Evolutionary conservation across 2,797 vertebrate species (phyloP).

Genomic region (Yasuhikotakia modesta): DNA sequence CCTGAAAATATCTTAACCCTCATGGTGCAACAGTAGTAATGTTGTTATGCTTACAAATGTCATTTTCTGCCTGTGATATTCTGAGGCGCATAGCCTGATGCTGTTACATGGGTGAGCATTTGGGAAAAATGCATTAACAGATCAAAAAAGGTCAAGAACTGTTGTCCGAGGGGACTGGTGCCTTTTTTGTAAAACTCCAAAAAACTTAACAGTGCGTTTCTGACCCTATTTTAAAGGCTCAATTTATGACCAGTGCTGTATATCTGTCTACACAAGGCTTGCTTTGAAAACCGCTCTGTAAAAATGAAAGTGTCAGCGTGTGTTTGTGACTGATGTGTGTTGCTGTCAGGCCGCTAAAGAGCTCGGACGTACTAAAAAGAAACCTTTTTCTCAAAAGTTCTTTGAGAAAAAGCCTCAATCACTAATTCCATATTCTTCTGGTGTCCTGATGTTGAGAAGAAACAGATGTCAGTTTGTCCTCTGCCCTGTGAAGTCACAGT

Average conservation of each 20-base stretch:
- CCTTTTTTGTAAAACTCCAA: background rate
- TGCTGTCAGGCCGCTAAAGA: constrained; percentile 1
- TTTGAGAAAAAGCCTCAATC: constrained; percentile 25
- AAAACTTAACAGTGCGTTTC: background rate
- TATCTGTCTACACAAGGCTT: background rate
- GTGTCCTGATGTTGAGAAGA: constrained; percentile 28
- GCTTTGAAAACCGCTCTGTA: constrained; percentile 1
- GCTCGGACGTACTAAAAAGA: constrained; percentile 24
- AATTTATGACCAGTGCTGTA: background rate
- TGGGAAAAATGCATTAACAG: background rate
- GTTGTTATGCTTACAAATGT: no score
- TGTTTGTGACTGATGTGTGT: constrained; percentile 29
- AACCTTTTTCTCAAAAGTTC: constrained; percentile 21
- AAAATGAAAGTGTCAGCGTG: constrained; percentile 11
- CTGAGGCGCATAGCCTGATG: no score
- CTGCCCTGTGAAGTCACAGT: constrained; percentile 8
- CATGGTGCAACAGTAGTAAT: background rate
- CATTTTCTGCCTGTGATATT: no score
- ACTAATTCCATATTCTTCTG: constrained; percentile 29
- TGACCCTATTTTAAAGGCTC: background rate
- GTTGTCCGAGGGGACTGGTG: background rate
- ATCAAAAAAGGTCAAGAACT: background rate
- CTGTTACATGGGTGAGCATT: background rate
- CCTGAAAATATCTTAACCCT: background rate
- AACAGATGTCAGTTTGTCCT: constrained; percentile 39